These are phyloP conservation scores for Paramuricea clavata DNA, from an alignment of 92 coral and sea anemone species.

Conservation along the genomic window DNA sequence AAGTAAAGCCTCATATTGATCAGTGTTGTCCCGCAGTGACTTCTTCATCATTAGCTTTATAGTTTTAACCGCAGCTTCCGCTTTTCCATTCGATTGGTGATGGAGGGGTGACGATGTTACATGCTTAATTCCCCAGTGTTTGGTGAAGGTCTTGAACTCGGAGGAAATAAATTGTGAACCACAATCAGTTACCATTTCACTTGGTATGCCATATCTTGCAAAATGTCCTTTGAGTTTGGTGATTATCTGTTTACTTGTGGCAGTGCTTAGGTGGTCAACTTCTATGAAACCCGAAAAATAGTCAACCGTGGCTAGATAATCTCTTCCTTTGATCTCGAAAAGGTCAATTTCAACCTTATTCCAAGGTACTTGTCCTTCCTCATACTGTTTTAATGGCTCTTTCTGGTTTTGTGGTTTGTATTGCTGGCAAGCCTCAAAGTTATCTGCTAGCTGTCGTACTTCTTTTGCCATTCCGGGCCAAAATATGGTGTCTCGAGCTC, in stretches of 20 bases:
- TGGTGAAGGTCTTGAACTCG: conserved; percentile 52
- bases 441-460: conserved; percentile 46
- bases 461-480: conserved; percentile 68
- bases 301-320: conserved; percentile 29
- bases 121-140: conserved; percentile 58
- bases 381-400: conserved; percentile 62
- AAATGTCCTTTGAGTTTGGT: conserved; percentile 37
- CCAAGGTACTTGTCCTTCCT: conserved; percentile 55
- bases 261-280: conserved; percentile 37
- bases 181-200: conserved; percentile 44
- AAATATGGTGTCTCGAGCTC: conserved; percentile 63
- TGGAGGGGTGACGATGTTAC: conserved; percentile 66
- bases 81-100: conserved; percentile 63
- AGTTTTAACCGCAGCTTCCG: conserved; percentile 57
- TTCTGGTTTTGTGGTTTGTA: conserved; percentile 38
- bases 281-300: conserved; percentile 53
- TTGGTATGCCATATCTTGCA: conserved; percentile 61
- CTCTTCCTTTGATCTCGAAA: conserved; percentile 52
- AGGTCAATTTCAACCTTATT: conserved; percentile 54
- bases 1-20: conserved; percentile 59
- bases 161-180: conserved; percentile 51
- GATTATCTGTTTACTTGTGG: conserved; percentile 40
- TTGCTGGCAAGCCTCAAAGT: conserved; percentile 53
- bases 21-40: conserved; percentile 56
- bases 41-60: conserved; percentile 52